Conservation (phyloP, 2,888 invertebrate species). For the Matsumyia berberina region DNA sequence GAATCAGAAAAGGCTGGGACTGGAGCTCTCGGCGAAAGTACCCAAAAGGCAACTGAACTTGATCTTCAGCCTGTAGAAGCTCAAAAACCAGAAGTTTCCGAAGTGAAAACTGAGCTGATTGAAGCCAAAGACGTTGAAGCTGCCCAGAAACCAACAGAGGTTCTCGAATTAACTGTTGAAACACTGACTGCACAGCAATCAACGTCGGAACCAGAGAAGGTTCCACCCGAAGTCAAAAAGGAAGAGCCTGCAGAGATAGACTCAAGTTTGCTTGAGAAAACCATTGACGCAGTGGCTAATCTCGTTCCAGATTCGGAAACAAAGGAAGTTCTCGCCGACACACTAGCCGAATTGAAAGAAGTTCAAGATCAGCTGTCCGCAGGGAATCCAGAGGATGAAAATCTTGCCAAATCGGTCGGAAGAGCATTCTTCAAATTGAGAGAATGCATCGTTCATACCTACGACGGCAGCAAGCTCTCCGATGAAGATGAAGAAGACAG, state of each 20-base stretch:
- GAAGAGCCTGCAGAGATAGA: background rate
- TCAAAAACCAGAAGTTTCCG: background rate
- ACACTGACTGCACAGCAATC: background rate
- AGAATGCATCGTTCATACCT: conserved; percentile 82
- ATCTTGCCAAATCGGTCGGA: conserved; percentile 65
- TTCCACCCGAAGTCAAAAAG: background rate
- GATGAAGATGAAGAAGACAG: conserved; percentile 66
- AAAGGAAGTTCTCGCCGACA: background rate
- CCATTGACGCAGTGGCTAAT: conserved; percentile 28
- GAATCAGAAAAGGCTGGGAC: background rate
- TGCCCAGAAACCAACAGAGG: background rate
- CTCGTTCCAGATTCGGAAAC: conserved; percentile 13
- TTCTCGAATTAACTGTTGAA: background rate
- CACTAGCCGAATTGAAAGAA: conserved; percentile 41
- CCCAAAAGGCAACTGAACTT: background rate
- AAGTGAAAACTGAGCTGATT: background rate
- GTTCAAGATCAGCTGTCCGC: conserved; percentile 40
- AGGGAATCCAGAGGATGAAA: conserved; percentile 24
- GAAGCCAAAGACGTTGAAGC: background rate
- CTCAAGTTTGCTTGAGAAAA: conserved; percentile 13
- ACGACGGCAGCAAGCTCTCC: conserved; percentile 78
- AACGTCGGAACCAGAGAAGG: background rate
- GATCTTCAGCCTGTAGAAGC: background rate
- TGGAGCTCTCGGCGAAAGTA: background rate
- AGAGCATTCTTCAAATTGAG: conserved; percentile 80